These are phyloP conservation scores for Ceramica pisi DNA, from an alignment of 2,888 invertebrate genomes.

Conservation along the genomic window DNA sequence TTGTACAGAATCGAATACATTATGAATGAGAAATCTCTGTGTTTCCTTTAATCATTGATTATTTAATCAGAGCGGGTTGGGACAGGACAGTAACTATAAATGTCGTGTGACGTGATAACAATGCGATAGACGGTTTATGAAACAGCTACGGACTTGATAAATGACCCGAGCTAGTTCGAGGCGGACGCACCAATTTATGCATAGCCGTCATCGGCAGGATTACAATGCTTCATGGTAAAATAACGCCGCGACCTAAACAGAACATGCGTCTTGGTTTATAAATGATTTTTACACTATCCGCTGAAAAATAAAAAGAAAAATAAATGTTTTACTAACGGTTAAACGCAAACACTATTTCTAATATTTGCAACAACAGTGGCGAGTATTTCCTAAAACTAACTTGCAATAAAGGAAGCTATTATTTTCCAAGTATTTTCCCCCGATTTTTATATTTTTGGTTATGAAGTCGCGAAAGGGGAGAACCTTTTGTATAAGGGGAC, in stretches of 20 bases:
- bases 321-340: background rate
- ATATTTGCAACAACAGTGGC: conserved; percentile 21
- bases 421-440: conserved; percentile 47
- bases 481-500: conserved; percentile 57
- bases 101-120: conserved; percentile 85
- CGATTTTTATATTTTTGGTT: conserved; percentile 57
- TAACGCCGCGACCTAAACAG: conserved; percentile 48
- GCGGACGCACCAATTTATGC: conserved; percentile 81
- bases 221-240: conserved; percentile 68
- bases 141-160: conserved; percentile 82
- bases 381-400: conserved; percentile 33
- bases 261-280: conserved; percentile 44
- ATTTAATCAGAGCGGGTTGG: conserved; percentile 77
- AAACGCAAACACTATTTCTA: conserved; percentile 5
- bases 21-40: conserved; percentile 71
- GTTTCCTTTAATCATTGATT: conserved; percentile 74
- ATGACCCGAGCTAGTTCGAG: conserved; percentile 77
- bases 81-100: conserved; percentile 82
- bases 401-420: conserved; percentile 49
- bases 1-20: conserved; percentile 54
- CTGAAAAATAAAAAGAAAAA: background rate
- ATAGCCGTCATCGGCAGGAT: conserved; percentile 82
- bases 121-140: conserved; percentile 86
- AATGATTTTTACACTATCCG: conserved; percentile 7
- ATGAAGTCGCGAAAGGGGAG: conserved; percentile 55